These are phyloP conservation scores for Andrena haemorrhoa DNA, from an alignment of 2,888 invertebrate genomes.

Conservation along the genomic window DNA sequence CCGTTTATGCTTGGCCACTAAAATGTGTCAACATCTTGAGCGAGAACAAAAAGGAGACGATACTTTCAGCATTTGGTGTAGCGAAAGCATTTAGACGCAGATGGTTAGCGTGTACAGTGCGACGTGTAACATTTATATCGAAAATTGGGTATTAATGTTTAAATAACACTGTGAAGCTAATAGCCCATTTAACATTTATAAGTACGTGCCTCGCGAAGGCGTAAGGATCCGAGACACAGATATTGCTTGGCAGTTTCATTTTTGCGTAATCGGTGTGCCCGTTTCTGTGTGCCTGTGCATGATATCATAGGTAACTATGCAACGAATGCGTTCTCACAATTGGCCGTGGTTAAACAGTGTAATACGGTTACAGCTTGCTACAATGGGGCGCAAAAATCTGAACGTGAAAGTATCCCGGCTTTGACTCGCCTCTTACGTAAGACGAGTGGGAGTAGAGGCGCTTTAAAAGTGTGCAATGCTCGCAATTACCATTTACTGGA, in stretches of 20 bases:
- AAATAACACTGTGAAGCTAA: no score
- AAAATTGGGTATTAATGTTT: no score
- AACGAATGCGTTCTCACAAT: slow-evolving; percentile 54
- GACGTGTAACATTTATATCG: no score
- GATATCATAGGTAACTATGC: slow-evolving; percentile 38
- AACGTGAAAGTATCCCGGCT: slow-evolving; percentile 78
- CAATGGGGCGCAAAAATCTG: slow-evolving; percentile 75
- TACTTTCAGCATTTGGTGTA: not conserved
- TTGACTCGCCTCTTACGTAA: slow-evolving; percentile 72
- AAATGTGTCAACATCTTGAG: not conserved
- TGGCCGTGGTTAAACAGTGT: slow-evolving; percentile 68
- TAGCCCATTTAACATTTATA: not conserved
- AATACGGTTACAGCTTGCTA: slow-evolving; percentile 72
- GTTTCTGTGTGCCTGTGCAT: slow-evolving; percentile 7
- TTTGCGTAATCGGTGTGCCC: slow-evolving; percentile 18
- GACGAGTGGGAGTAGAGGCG: slow-evolving; percentile 59
- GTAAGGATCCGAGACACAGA: not conserved
- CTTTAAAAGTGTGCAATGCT: slow-evolving; percentile 55
- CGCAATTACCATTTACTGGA: slow-evolving; percentile 29
- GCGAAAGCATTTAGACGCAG: no score
- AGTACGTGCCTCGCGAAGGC: not conserved
- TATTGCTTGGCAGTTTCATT: not conserved
- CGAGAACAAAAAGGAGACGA: slow-evolving; percentile 3
- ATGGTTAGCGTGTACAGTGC: no score
- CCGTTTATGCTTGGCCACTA: not conserved